These are phyloP conservation scores for Ichneumoninae sp. DNA, from an alignment of 2,888 invertebrate species.

Conservation along the genomic window DNA sequence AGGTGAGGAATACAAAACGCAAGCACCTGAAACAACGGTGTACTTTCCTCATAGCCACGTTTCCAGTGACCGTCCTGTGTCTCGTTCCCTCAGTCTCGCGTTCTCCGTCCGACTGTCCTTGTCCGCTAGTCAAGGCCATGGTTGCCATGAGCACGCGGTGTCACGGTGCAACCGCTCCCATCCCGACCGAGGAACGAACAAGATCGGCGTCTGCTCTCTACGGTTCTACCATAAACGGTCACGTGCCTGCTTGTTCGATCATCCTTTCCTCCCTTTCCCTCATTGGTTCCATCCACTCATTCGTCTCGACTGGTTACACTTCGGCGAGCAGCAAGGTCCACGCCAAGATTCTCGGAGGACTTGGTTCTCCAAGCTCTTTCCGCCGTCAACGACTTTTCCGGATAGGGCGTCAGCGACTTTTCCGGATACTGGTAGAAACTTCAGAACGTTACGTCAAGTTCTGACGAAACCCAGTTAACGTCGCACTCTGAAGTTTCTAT, in stretches of 20 bases:
- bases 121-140: constrained; percentile 79
- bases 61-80: constrained; percentile 39
- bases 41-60: constrained; percentile 21
- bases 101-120: constrained; percentile 71
- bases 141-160: constrained; percentile 67
- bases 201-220: constrained; percentile 39
- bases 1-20: too few relatives aligned
- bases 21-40: background rate
- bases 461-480: too few relatives aligned
- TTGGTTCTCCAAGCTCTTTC: too few relatives aligned
- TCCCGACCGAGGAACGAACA: constrained; percentile 49
- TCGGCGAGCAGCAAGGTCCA: too few relatives aligned
- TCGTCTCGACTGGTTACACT: background rate
- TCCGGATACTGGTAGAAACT: too few relatives aligned
- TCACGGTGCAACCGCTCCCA: constrained; percentile 44
- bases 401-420: too few relatives aligned
- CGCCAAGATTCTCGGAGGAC: too few relatives aligned
- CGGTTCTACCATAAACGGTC: constrained; percentile 77
- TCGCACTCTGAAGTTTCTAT: too few relatives aligned
- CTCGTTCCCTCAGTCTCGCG: constrained; percentile 40
- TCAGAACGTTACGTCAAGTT: too few relatives aligned
- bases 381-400: too few relatives aligned
- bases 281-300: constrained; percentile 36
- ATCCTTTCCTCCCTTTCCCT: constrained; percentile 31
- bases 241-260: constrained; percentile 67